Base-by-base conservation (phyloP, 2,113 vertebrate species). In the Struthio camelus region DNA sequence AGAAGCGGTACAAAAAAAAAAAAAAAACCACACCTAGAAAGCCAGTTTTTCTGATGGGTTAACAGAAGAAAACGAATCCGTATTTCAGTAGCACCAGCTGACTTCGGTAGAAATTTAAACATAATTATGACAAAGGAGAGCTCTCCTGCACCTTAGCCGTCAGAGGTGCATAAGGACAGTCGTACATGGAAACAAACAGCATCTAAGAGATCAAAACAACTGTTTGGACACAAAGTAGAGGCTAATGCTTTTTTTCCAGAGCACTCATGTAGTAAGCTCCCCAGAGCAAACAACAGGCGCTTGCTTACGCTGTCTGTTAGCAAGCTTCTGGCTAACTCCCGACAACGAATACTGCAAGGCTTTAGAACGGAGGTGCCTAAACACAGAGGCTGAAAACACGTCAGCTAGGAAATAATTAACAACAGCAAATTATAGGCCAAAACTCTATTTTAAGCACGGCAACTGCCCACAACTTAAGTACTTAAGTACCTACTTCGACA, bases 261-360 rank as follows among this genome's bases (percentile, higher is more conserved):
- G n/a, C 38, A 70, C 22, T 19, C 27, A 54, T 0, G 0, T 28
- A 61, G 77, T 1, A 6, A 13, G 32, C 16, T 80, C 20, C 30
- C 20, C 70, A 27, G 0, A 3, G 46, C 12, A 64, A 79, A 0
- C 20, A 59, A 1, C 3, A 80, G 38, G 51, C 11, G 78, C 3
- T 48, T 53, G 78, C 3, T 48, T 53, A 28, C 1, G 4, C 17
- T 25, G 14, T 59, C 14, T 53, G 42, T 10, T 30, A 70, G 38
- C 14, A 81, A 84, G 50, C 4, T 65, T 53, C 11, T 70, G 18
- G 20, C 13, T 17, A 42, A 40, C 9, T 58, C 56, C 46, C 19
- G 64, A 85, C 11, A 73, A 77, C 81, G 40, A 64, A 30, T 16
- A 72, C 3, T n/a, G 48, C 28, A 71, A 76, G 4, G 25, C 32